These are phyloP conservation scores for Oceanites oceanicus DNA, from an alignment of 2,113 vertebrate genomes.

Conservation along the genomic window DNA sequence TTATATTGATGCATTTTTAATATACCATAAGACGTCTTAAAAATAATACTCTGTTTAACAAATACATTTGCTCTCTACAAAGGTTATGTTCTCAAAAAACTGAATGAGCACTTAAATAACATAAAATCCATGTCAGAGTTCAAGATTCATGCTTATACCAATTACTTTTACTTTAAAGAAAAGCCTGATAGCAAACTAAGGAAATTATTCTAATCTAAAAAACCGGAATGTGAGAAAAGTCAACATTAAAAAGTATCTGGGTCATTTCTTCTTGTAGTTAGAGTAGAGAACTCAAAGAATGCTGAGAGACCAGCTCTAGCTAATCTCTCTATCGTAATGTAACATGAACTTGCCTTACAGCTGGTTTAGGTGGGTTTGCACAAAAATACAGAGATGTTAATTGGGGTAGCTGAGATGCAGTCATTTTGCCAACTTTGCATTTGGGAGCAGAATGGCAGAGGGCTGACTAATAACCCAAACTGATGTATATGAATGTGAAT, in stretches of 20 bases:
- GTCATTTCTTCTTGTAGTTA: neutral
- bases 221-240: neutral
- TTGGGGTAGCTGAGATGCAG: neutral
- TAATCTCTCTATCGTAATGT: fast-evolving
- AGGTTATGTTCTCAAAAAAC: neutral
- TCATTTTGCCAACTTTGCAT: neutral
- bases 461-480: neutral
- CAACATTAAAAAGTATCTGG: neutral
- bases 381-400: fast-evolving
- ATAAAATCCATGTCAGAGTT: neutral
- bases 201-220: neutral
- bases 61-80: neutral
- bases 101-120: neutral
- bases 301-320: neutral
- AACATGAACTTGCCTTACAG: neutral
- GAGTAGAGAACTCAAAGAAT: neutral
- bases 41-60: neutral
- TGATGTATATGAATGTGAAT: neutral
- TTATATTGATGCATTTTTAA: neutral
- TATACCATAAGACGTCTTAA: neutral
- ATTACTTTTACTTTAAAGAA: neutral
- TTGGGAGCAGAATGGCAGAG: neutral
- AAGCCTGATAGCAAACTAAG: neutral
- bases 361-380: neutral
- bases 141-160: fast-evolving